Conservation (phyloP, 2,888 invertebrate genomes). For the Diadromus collaris region DNA sequence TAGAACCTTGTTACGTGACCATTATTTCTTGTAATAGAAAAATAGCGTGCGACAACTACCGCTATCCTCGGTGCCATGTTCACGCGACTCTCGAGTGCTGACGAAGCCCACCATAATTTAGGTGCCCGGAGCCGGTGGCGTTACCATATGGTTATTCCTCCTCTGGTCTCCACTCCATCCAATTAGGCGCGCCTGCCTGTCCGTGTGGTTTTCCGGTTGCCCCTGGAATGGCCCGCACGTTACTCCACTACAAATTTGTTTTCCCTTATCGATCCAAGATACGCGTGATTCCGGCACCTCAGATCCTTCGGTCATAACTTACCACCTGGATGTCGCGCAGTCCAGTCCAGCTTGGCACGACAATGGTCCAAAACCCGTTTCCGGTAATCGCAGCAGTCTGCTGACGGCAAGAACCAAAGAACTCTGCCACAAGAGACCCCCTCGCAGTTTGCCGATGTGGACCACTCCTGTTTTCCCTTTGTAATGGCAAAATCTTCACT, state of each 20-base stretch:
- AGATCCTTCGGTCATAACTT: background rate
- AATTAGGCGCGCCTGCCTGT: background rate
- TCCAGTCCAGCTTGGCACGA: background rate
- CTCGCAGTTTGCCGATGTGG: background rate
- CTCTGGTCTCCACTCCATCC: background rate
- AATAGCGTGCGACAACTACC: conserved; percentile 33
- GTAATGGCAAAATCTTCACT: background rate
- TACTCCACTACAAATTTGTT: background rate
- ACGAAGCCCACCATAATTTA: background rate
- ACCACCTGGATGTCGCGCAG: background rate
- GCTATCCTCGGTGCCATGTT: background rate
- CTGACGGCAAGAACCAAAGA: background rate
- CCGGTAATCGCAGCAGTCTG: background rate
- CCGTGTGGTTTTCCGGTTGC: background rate
- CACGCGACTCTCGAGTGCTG: conserved; percentile 1
- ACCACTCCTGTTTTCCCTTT: background rate
- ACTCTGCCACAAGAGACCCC: background rate
- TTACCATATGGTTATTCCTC: background rate
- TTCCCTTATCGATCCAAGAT: background rate
- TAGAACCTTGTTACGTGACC: conserved; percentile 21
- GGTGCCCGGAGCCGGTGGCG: background rate
- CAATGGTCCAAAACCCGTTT: background rate
- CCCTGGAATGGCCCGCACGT: background rate
- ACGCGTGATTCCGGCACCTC: background rate
- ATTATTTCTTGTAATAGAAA: conserved; percentile 45